A percentile compares a stretch with the other conserved stretches of the same genome.
These are phyloP conservation scores for Phytoseiulus persimilis DNA, from an alignment of 2,888 invertebrate species.

Conservation along the genomic window DNA sequence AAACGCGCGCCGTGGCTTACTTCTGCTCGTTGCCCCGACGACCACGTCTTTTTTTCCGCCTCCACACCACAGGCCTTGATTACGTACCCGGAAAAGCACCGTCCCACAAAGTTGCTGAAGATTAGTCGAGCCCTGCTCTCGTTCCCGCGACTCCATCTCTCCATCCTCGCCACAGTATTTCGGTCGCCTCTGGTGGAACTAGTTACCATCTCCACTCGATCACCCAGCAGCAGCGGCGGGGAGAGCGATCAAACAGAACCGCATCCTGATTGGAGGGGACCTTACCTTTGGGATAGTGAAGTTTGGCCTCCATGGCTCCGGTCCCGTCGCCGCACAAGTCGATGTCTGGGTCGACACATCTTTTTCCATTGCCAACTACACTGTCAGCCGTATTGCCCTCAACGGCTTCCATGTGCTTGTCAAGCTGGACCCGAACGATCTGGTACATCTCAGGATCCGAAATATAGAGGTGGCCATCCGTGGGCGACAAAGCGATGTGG, in stretches of 20 bases:
- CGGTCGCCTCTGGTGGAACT: not conserved
- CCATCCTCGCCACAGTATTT: too few relatives aligned
- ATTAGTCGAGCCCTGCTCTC: too few relatives aligned
- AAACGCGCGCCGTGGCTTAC: not conserved
- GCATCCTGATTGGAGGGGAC: not conserved
- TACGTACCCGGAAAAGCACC: not conserved
- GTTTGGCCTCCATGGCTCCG: slow-evolving; percentile 78
- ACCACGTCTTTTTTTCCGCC: not conserved
- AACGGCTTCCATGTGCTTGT: slow-evolving; percentile 67
- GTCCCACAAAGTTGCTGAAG: too few relatives aligned
- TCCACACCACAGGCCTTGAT: not conserved
- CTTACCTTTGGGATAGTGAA: slow-evolving; percentile 83
- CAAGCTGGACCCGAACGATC: slow-evolving; percentile 73
- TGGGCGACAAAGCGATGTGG: slow-evolving; percentile 87
- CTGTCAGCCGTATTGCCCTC: slow-evolving; percentile 82
- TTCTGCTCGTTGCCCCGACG: not conserved
- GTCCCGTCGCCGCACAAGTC: slow-evolving; percentile 94
- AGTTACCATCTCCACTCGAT: not conserved
- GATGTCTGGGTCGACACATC: slow-evolving; percentile 84
- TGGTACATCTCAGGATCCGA: slow-evolving; percentile 93
- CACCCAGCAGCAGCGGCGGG: not conserved
- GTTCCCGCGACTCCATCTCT: too few relatives aligned
- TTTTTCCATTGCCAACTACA: slow-evolving; percentile 84
- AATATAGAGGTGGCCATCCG: slow-evolving; percentile 85
- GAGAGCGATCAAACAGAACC: not conserved